Evolutionary conservation across 1,140 invertebrate genomes (phyloP), one percentile per base, ranked within the genome.

Genomic region (Drosophila burlai): DNA sequence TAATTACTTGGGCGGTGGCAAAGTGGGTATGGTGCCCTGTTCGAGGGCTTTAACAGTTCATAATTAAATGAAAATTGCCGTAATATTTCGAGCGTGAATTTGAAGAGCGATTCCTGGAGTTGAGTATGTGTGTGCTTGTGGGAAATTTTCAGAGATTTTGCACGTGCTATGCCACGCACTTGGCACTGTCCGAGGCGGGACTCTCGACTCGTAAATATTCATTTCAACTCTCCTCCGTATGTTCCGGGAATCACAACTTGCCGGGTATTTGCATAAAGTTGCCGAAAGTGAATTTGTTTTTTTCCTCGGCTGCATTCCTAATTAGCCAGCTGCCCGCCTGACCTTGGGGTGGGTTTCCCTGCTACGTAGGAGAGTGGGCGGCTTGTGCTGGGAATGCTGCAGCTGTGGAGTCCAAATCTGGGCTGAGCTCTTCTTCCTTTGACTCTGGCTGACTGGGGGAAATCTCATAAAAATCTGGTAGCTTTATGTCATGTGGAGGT

Each of bases 51-150:
- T 63, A 71, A 50, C 66, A 75, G 83, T 82, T 90, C 75, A 89
- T 89, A 90, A 90, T 89, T 90, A 85, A 89, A 89, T 90, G 81
- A 85, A 79, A 89, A 90, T 90, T 85, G 81, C 75, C 67, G 64
- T 76, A 85, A 76, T 82, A 81, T 80, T 81, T 85, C 71, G 71
- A 89, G 85, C 85, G 85, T 90, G 50, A 89, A 89, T 89, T 90
- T 80, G 64, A 77, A 80, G 79, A 76, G 81, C 66, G 55, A 77
- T 77, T 72, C 61, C 46, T 31, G n/a, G 18, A 6, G 21, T 58
- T n/a, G n/a, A 3, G 16, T 11, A n/a, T 50, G 49, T 59, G 59
- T 43, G 60, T 76, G 52, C 64, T 60, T 85, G 81, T 90, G 85
- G 79, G 85, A 90, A 90, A 61, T 76, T 82, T 76, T 73, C 55